Evolutionary conservation across 2,888 invertebrate species (phyloP), one percentile per base, ranked within the genome.

Genomic region (Diloba caeruleocephala): DNA sequence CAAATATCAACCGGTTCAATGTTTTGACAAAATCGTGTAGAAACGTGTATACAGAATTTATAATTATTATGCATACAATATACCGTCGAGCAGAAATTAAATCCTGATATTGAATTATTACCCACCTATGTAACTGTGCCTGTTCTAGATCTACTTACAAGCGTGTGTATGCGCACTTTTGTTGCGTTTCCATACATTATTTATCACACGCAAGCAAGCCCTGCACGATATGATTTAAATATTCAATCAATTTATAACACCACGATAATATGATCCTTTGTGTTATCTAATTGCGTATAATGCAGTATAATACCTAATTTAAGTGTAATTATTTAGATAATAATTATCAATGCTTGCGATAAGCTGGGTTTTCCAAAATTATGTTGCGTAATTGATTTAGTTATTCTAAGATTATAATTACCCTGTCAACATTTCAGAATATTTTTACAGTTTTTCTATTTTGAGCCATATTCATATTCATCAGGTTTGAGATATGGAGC

Each of bases 121-220:
- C 7, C 6, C 4, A 36, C 49, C 55, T 64, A 44, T 63, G 54
- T 56, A 52, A 43, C 33, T 14, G 6, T 13, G 12, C 17, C 34
- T 23, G 64, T 64, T 44, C 56, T 52, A 51, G 46, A 67, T 56
- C 4, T n/a, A n/a, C n/a, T n/a, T 12, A 21, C 34, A 28, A 43
- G 45, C 67, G 48, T 58, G 54, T 29, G 42, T 49, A 21, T 32
- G 31, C 10, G 41, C 49, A 63, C 23, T 12, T 63, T 26, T 19
- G 60, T 54, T 63, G 49, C 55, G 54, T 28, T 37, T 28, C 1
- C 34, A 52, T 53, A 34, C 38, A 53, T 71, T 26, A 71, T 58
- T 33, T 44, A 32, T 28, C 32, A 29, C 70, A 70, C 72, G 72
- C 72, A 53, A 58, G 72, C 72, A 53, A 58, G 37, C 48, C 69